A percentile compares a stretch with the other conserved stretches of the same genome.
Evolutionary conservation across 2,888 invertebrate species (phyloP).

Genomic region (Cantharis rustica): DNA sequence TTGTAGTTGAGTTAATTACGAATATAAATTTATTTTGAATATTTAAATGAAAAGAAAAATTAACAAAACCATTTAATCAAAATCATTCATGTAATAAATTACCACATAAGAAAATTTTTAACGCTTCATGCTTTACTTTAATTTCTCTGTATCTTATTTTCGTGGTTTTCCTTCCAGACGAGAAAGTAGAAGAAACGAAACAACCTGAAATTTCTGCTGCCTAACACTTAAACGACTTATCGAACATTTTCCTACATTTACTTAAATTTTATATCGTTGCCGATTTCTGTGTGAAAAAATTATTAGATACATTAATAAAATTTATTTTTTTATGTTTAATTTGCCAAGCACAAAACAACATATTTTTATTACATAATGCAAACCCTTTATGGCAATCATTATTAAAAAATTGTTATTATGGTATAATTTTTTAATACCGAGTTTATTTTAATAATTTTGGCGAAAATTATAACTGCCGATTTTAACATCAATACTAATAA

Average conservation of each 20-base stretch:
- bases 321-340: background rate
- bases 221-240: conserved; percentile 44
- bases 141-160: conserved; percentile 46
- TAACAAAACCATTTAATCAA: background rate
- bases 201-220: conserved; percentile 51
- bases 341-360: background rate
- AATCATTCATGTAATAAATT: background rate
- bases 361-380: background rate
- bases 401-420: background rate
- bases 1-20: background rate
- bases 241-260: conserved; percentile 17
- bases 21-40: background rate
- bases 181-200: conserved; percentile 48
- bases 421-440: background rate
- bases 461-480: background rate
- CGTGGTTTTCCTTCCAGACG: conserved; percentile 53
- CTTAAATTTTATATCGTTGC: conserved; percentile 11
- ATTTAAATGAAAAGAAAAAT: background rate
- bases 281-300: conserved; percentile 11
- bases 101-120: background rate
- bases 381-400: background rate
- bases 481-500: background rate
- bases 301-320: background rate
- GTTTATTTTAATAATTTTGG: background rate
- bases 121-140: conserved; percentile 8